Percentiles rank a stretch among this genome's conserved stretches.
These are phyloP conservation scores for Alsophila aescularia DNA, from an alignment of 2,888 invertebrate genomes.

Conservation along the genomic window DNA sequence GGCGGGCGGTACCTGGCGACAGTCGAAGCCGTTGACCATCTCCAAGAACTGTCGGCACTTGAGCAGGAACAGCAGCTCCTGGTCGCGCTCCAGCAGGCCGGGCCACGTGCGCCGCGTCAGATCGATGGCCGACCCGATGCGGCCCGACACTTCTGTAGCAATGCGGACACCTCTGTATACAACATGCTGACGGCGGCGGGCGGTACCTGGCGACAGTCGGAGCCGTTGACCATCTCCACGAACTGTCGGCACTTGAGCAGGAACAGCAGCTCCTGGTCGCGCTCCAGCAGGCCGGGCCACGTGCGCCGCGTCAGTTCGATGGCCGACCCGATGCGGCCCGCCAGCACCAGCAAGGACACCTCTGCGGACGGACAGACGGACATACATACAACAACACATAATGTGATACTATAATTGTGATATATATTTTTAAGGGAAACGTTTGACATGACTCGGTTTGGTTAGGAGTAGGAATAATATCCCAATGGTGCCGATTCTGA, in stretches of 20 bases:
- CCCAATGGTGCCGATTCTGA: no score
- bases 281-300: slow-evolving; percentile 97
- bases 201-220: slow-evolving; percentile 81
- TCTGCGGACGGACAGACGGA: slow-evolving; percentile 79
- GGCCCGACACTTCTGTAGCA: slow-evolving; percentile 95
- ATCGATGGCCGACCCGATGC: slow-evolving; percentile 98
- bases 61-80: slow-evolving; percentile 96
- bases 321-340: slow-evolving; percentile 97
- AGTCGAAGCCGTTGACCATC: slow-evolving; percentile 97
- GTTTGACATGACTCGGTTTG: no score
- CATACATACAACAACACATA: not conserved
- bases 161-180: slow-evolving; percentile 96
- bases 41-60: slow-evolving; percentile 99
- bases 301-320: slow-evolving; percentile 94
- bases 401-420: no score
- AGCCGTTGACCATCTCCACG: slow-evolving; percentile 98
- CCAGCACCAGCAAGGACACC: slow-evolving; percentile 95
- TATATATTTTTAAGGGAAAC: no score
- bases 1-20: slow-evolving; percentile 10
- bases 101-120: slow-evolving; percentile 95
- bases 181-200: no score
- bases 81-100: slow-evolving; percentile 95
- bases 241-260: slow-evolving; percentile 99
- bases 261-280: slow-evolving; percentile 95
- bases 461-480: no score